These are phyloP conservation scores for Prochilodus magdalenae DNA, from an alignment of 2,113 vertebrate species.

Conservation along the genomic window DNA sequence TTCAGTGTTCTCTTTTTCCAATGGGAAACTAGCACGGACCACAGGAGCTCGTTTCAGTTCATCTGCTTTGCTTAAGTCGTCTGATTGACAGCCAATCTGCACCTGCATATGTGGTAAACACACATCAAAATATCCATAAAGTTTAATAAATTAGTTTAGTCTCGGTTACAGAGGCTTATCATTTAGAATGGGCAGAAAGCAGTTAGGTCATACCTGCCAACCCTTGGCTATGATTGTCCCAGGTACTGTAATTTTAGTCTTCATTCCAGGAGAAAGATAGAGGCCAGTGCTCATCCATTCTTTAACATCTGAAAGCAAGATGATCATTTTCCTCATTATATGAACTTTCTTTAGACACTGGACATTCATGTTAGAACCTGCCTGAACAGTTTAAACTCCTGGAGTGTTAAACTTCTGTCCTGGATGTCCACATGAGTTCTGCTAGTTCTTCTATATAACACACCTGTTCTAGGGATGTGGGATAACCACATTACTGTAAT, in stretches of 20 bases:
- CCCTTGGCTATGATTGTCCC: slow-evolving; percentile 64
- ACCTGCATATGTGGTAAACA: neutral
- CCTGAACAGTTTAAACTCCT: too few species aligned
- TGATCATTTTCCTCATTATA: too few species aligned
- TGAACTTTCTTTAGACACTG: too few species aligned
- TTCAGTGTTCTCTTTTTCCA: slow-evolving; percentile 61
- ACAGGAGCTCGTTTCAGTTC: slow-evolving; percentile 67
- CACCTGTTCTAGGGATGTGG: too few species aligned
- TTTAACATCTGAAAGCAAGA: slow-evolving; percentile 48
- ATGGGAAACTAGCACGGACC: slow-evolving; percentile 63
- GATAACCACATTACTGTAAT: too few species aligned
- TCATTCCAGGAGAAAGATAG: neutral
- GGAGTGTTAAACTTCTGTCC: too few species aligned
- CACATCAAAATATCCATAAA: neutral
- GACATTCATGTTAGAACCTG: too few species aligned
- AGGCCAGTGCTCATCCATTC: neutral
- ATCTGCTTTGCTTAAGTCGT: neutral
- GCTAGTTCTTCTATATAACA: too few species aligned
- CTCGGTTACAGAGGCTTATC: too few species aligned
- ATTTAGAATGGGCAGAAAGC: too few species aligned
- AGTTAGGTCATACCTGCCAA: slow-evolving; percentile 69
- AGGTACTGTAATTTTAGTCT: slow-evolving; percentile 43
- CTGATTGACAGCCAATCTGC: neutral
- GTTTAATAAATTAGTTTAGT: too few species aligned
- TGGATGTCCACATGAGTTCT: too few species aligned